Base-by-base conservation (phyloP, 2,888 invertebrate species). In the Linyphia triangularis region DNA sequence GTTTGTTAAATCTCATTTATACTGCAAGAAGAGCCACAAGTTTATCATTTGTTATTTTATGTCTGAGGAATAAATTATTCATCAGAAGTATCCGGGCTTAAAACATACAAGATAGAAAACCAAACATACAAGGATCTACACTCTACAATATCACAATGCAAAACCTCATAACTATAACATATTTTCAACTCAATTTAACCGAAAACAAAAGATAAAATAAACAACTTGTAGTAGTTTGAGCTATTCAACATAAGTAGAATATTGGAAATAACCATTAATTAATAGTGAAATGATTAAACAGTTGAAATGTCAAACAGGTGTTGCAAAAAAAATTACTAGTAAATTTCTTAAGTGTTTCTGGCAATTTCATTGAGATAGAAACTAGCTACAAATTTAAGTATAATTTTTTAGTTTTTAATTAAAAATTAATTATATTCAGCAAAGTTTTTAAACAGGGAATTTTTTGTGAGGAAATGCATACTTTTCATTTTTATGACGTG, bases 71-170 rank as follows among this genome's bases (percentile, higher is more conserved):
- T 69, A 22, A 22, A 22, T 19, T 37, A 69, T 30, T 69, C 33
- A 26, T 19, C 33, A 69, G 67, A 69, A 37, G 33, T 37, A 70
- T 24, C 30, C 28, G 30, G 30, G 65, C 65, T 70, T 70, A 43
- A 43, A 30, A 28, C 9, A 61, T 24, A 61, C 5, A 70, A 43
- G 24, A 24, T 26, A 43, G 43, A 43, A 51, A 70, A 70, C 6
- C 43, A 70, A 22, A 16, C 43, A 43, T 43, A 40, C 33, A 33
- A 43, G 28, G 43, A 43, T 43, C 16, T 43, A 70, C 22, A 43
- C 16, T 26, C 33, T 43, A 43, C 40, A 43, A 70, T 70, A 70
- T 70, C 70, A 70, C 70, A 70, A 70, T 70, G 43, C 43, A 70
- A 26, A 70, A 43, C 26, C 70, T 70, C 28, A 43, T 26, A 70